Evolutionary conservation across 2,113 vertebrate species (phyloP).

Genomic region (Mus spicilegus): DNA sequence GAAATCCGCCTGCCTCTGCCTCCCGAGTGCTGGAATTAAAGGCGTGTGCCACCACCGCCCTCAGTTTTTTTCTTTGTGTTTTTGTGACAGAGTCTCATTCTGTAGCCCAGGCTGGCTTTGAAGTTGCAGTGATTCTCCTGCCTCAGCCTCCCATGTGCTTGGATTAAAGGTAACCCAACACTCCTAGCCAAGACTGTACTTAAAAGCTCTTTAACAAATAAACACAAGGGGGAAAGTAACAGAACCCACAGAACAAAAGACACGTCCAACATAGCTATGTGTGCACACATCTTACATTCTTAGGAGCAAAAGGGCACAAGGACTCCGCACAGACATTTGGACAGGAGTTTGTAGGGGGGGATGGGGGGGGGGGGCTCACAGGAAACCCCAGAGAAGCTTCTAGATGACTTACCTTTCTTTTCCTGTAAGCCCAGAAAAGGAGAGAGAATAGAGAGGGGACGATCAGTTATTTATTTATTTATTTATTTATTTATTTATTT

Average conservation of each 20-base stretch:
- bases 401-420: slow-evolving; percentile 85
- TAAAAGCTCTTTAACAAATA: not conserved
- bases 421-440: slow-evolving; percentile 50
- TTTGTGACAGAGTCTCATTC: not conserved
- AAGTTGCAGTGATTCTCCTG: not conserved
- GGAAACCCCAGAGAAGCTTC: not conserved
- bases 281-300: fast-evolving
- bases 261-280: fast-evolving
- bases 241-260: not conserved
- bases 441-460: not conserved
- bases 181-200: not conserved
- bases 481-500: too few species aligned
- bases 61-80: not conserved
- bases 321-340: not conserved
- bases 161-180: not conserved
- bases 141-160: not conserved
- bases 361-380: not conserved
- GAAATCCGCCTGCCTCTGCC: too few species aligned
- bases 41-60: too few species aligned
- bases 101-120: not conserved
- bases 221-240: not conserved
- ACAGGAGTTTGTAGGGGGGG: fast-evolving
- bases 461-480: not conserved
- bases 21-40: too few species aligned
- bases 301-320: not conserved